A percentile compares a stretch with the other conserved stretches of the same genome.
Conservation (phyloP, 2,797 vertebrate genomes). For the Micrastur ruficollis region DNA sequence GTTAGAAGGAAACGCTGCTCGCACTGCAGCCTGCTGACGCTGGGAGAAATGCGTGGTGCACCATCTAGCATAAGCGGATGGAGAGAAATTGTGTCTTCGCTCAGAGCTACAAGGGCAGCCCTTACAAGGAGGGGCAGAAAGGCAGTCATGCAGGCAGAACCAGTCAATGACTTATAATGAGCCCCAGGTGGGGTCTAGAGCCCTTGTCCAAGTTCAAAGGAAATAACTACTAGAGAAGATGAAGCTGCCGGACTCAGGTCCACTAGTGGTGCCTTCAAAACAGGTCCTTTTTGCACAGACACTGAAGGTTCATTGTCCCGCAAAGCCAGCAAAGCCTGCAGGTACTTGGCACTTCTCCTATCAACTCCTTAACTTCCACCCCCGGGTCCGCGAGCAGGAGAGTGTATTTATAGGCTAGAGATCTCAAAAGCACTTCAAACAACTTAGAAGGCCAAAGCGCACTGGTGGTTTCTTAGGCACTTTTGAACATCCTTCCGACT, state of each 20-base stretch:
- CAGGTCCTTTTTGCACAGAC: background rate
- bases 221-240: too few species aligned
- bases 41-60: background rate
- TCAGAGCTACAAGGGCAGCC: background rate
- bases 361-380: background rate
- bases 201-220: background rate
- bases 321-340: background rate
- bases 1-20: background rate
- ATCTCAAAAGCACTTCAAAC: background rate
- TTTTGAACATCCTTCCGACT: background rate
- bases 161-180: too few species aligned
- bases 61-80: rapidly evolving
- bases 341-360: background rate
- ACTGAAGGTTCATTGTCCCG: background rate
- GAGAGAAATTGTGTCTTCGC: background rate
- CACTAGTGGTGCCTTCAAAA: background rate
- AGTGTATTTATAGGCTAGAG: background rate
- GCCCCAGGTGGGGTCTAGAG: background rate
- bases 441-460: background rate
- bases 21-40: background rate
- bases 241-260: background rate
- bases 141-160: background rate
- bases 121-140: background rate
- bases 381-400: background rate
- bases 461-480: background rate